Evolutionary conservation across 1,140 invertebrate species (phyloP).

Genomic region (Hirudo medicinalis): DNA sequence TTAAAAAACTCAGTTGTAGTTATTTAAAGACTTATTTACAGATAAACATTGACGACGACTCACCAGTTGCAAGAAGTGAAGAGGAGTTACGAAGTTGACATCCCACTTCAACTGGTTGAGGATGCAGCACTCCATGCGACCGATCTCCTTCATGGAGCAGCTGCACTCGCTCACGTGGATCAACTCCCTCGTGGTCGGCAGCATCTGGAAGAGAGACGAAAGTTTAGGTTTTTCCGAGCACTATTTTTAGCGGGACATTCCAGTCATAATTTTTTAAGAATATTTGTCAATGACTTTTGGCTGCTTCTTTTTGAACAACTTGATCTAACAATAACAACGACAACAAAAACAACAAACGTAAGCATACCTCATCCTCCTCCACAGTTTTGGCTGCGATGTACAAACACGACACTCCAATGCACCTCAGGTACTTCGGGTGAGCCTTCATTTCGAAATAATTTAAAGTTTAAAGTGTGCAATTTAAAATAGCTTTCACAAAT

Average conservation of each 20-base stretch:
- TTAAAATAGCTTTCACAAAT: too few species aligned
- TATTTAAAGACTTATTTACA: too few species aligned
- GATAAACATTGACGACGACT: conserved; percentile 15
- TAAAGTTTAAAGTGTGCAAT: too few species aligned
- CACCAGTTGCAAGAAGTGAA: conserved; percentile 41
- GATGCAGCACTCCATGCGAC: conserved; percentile 39
- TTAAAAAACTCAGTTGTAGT: too few species aligned
- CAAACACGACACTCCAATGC: conserved; percentile 37
- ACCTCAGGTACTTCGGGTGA: conserved; percentile 38
- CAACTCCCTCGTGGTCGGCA: conserved; percentile 37
- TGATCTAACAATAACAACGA: background rate
- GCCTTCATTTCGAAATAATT: conserved; percentile 28
- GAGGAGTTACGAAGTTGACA: conserved; percentile 31
- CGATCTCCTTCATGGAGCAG: conserved; percentile 37
- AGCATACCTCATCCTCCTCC: conserved; percentile 40
- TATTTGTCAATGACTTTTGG: too few species aligned
- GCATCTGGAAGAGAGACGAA: conserved; percentile 28
- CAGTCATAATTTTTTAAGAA: too few species aligned
- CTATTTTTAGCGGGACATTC: too few species aligned
- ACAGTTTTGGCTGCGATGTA: conserved; percentile 41
- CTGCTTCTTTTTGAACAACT: too few species aligned
- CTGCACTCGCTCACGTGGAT: conserved; percentile 36
- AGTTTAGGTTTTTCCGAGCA: background rate
- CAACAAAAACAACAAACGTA: background rate
- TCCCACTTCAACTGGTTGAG: conserved; percentile 39